Evolutionary conservation across 2,797 vertebrate genomes (phyloP).

Genomic region (Sebastes baramenuke): DNA sequence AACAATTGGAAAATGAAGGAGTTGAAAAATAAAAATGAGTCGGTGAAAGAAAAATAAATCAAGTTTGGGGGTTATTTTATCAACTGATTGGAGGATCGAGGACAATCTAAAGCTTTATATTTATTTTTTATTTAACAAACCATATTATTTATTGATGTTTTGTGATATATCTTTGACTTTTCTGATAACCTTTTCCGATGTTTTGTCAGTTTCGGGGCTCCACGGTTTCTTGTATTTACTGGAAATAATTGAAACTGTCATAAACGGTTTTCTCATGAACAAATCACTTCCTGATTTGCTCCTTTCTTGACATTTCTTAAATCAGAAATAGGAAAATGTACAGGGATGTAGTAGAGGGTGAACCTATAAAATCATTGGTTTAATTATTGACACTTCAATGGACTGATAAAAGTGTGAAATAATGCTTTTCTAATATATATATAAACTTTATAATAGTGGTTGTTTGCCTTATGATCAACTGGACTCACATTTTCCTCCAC

Average conservation of each 20-base stretch:
- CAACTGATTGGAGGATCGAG: not conserved
- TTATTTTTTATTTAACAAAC: not conserved
- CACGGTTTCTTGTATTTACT: not conserved
- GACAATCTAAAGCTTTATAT: not conserved
- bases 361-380: not conserved
- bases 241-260: not conserved
- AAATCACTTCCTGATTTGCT: not conserved
- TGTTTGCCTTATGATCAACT: conserved; percentile 42
- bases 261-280: not conserved
- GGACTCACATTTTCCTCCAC: conserved; percentile 4
- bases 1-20: not conserved
- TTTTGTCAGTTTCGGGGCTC: conserved; percentile 5
- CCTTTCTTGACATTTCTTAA: not conserved
- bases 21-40: not conserved
- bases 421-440: not conserved
- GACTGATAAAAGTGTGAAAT: not conserved
- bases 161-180: not conserved
- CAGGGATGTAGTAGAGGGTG: not conserved
- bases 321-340: not conserved
- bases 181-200: not conserved
- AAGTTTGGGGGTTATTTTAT: not conserved
- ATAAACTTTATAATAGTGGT: not conserved
- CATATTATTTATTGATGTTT: not conserved
- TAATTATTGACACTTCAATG: not conserved
- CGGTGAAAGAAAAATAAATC: not conserved